phyloP scores from a whole-genome alignment of 2,888 invertebrate genomes.

The Coenonympha glycerion region DNA sequence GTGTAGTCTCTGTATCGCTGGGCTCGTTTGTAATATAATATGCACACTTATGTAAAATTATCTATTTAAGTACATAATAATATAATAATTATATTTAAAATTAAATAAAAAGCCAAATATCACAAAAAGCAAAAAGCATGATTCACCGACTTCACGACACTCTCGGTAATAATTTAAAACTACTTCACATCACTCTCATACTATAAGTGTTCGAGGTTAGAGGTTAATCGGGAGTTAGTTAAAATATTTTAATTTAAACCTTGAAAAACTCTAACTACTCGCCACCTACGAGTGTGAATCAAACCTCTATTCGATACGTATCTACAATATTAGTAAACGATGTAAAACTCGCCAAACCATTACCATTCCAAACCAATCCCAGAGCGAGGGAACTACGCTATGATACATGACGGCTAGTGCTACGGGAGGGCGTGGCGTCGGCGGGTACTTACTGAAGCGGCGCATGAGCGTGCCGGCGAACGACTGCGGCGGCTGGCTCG shows the following conservation, averaged over 20 bases:
- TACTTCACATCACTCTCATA: neutral
- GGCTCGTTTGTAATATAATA: constrained; percentile 25
- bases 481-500: constrained; percentile 65
- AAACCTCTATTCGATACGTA: constrained; percentile 44
- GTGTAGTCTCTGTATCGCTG: constrained; percentile 39
- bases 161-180: neutral
- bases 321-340: constrained; percentile 52
- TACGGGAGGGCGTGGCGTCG: constrained; percentile 47
- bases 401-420: constrained; percentile 48
- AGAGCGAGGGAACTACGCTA: constrained; percentile 54
- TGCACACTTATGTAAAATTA: constrained; percentile 2
- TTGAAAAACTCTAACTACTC: constrained; percentile 52
- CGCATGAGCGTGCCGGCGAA: constrained; percentile 86
- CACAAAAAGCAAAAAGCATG: constrained; percentile 69
- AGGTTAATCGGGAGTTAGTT: neutral
- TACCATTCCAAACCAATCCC: constrained; percentile 61
- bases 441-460: constrained; percentile 89
- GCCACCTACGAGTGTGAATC: constrained; percentile 58
- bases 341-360: constrained; percentile 55
- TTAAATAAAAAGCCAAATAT: constrained; percentile 69
- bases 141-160: constrained; percentile 16
- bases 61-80: constrained; percentile 20
- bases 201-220: neutral
- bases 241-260: constrained; percentile 20
- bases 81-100: constrained; percentile 39